Evolutionary conservation across 2,113 vertebrate species (phyloP).

Genomic region (Salvelinus fontinalis): DNA sequence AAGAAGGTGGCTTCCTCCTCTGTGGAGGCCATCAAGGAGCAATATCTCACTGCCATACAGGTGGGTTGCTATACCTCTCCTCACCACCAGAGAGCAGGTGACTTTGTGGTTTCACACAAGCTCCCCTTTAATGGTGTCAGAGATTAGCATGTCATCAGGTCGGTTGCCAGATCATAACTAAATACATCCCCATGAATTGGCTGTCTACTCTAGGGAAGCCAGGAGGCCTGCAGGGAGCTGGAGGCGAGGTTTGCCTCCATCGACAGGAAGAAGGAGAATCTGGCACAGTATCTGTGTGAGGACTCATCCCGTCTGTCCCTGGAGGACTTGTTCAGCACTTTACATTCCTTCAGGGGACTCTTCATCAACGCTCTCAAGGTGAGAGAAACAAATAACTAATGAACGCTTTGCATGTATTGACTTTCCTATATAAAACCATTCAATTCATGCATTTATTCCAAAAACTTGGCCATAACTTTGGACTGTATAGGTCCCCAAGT

Average conservation of each 20-base stretch:
- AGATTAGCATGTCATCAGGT: neutral
- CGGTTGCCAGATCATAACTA: neutral
- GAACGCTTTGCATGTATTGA: neutral
- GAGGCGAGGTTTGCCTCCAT: constrained; percentile 75
- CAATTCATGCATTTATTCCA: no score
- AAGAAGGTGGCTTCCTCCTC: constrained; percentile 67
- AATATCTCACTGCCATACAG: constrained; percentile 64
- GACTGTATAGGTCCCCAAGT: no score
- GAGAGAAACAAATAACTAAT: neutral
- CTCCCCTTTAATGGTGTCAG: neutral
- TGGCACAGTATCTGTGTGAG: constrained; percentile 87
- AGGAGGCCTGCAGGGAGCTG: constrained; percentile 69
- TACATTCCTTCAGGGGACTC: constrained; percentile 85
- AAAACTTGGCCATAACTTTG: no score
- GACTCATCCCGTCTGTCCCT: constrained; percentile 80
- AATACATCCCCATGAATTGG: neutral
- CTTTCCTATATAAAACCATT: neutral
- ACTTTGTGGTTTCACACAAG: neutral
- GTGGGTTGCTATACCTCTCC: neutral
- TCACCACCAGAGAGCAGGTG: neutral
- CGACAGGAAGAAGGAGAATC: constrained; percentile 71
- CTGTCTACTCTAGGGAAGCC: constrained; percentile 67
- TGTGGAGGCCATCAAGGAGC: constrained; percentile 73
- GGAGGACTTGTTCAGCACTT: constrained; percentile 82
- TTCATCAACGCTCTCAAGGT: constrained; percentile 86